These are phyloP conservation scores for Morone saxatilis DNA, from an alignment of 2,113 vertebrate species.

Conservation along the genomic window DNA sequence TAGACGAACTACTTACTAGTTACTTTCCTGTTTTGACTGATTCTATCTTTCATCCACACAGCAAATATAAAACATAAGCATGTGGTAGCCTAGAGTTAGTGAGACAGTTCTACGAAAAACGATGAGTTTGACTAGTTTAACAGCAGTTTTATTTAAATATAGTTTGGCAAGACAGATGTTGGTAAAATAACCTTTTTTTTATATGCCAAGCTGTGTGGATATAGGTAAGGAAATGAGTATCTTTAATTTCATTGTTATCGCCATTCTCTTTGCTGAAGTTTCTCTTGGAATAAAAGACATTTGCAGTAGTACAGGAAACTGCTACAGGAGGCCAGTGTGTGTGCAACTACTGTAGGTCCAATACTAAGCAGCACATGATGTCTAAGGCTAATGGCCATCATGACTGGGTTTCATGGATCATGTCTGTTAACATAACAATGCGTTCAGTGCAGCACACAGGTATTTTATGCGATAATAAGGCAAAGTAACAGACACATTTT, in stretches of 20 bases:
- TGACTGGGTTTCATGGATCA: slow-evolving; percentile 9
- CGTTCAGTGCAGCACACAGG: slow-evolving; percentile 14
- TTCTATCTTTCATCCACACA: slow-evolving; percentile 8
- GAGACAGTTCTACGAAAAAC: neutral
- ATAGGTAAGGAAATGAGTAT: neutral
- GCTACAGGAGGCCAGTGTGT: slow-evolving; percentile 14
- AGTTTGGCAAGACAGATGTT: slow-evolving; percentile 8
- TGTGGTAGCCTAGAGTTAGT: neutral
- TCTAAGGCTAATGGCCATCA: slow-evolving; percentile 25
- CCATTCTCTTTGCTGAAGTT: slow-evolving; percentile 6
- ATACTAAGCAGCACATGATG: slow-evolving; percentile 19
- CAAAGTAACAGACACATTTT: slow-evolving; percentile 33
- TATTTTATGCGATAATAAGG: slow-evolving; percentile 47
- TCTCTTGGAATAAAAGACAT: neutral
- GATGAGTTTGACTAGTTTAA: neutral
- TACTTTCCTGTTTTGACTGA: slow-evolving; percentile 14
- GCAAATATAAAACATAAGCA: slow-evolving; percentile 15
- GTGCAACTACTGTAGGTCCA: slow-evolving; percentile 21
- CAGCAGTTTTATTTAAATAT: slow-evolving; percentile 14
- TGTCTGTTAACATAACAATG: slow-evolving; percentile 17
- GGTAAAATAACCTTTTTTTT: neutral
- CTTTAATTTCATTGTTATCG: neutral
- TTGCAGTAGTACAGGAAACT: neutral
- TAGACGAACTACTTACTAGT: neutral
- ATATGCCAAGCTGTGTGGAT: neutral